These are phyloP conservation scores for Ctenosaura bakeri DNA, from an alignment of 2,797 vertebrate genomes.

Conservation along the genomic window DNA sequence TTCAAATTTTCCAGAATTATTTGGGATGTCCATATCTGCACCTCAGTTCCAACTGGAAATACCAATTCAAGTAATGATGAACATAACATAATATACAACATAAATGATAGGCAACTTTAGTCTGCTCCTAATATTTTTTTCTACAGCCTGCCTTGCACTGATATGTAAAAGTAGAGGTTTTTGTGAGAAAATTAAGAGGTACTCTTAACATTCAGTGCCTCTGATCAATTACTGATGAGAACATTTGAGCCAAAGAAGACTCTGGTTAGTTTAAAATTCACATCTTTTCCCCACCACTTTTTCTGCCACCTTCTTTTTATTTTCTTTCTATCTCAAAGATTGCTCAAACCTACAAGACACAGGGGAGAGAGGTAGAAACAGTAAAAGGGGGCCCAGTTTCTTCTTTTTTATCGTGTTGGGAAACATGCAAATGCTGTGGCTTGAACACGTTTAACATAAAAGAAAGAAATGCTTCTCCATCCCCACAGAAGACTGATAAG, in stretches of 20 bases:
- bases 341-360: not conserved
- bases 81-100: conserved; percentile 1
- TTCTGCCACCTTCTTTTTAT: too few species aligned
- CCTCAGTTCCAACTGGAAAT: conserved; percentile 46
- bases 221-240: not conserved
- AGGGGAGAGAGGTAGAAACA: not conserved
- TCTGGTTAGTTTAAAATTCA: not conserved
- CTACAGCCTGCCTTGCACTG: not conserved
- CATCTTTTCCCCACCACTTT: not conserved
- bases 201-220: not conserved
- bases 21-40: not conserved
- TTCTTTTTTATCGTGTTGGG: not conserved
- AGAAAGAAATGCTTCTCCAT: not conserved
- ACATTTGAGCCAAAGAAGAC: not conserved
- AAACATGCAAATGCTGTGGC: not conserved
- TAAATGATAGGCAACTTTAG: not conserved
- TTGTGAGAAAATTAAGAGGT: too few species aligned
- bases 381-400: not conserved
- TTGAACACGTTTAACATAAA: not conserved
- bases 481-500: not conserved
- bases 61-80: conserved; percentile 49
- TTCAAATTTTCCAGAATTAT: conserved; percentile 30
- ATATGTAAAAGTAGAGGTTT: not conserved
- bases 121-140: not conserved
- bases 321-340: not conserved